Evolutionary conservation across 2,888 invertebrate species (phyloP), one percentile per base, ranked within the genome.

Genomic region (Meiosimyza platycephala): DNA sequence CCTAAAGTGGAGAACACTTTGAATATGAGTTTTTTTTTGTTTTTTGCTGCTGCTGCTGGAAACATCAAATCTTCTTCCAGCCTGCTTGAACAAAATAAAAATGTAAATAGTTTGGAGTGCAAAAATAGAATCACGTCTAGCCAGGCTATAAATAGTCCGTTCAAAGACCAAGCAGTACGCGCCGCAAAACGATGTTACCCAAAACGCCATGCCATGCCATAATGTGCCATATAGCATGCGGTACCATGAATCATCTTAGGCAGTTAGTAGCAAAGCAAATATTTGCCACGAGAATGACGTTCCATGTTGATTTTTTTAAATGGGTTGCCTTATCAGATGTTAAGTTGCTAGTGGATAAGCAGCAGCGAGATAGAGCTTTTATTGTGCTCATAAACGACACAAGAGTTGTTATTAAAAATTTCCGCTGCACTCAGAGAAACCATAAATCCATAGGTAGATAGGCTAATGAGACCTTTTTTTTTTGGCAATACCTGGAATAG

Each of bases 71-170:
- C 70, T 55, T 68, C 64, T 57, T 66, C 48, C 57, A 51, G 22
- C 52, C 64, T 55, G 55, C n/a, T 60, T 33, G 6, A 15, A 60
- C 6, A n/a, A 60, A 60, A 33, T 60, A 40, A 40, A 40, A 40
- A 40, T 64, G 60, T 70, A 67, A 72, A 74, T 72, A 67, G 63
- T 67, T 71, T 74, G 63, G 64, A 68, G 72, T 65, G 69, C 72
- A 71, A 74, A 76, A 76, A 76, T 76, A 76, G 74, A 68, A 70
- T 66, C 52, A 71, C 71, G 76, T 74, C 76, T 74, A 72, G 76
- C 75, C 76, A 72, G 65, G 73, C 72, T 76, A 76, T 72, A 76
- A 75, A 76, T 76, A 76, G 72, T 71, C 67, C 51, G 13, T 48
- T 22, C 57, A 57, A 22, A 57, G 47, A 57, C 16, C 69, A 50